Conservation (phyloP, 2,888 invertebrate species). For the Himalopsyche tibetana region DNA sequence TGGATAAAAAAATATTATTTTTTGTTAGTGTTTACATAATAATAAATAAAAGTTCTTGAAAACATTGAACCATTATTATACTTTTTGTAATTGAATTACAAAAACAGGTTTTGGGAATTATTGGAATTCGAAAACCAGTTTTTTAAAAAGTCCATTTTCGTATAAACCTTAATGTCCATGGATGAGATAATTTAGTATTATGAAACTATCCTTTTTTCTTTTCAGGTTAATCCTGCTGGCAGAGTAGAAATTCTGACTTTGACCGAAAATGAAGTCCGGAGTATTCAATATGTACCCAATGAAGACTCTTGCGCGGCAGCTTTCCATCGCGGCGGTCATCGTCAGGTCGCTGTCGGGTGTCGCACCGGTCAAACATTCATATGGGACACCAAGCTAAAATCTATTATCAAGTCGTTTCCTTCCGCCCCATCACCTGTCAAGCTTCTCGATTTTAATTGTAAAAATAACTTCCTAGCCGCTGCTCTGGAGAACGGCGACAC, state of each 20-base stretch:
- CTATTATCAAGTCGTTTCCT: slow-evolving; percentile 74
- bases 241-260: slow-evolving; percentile 73
- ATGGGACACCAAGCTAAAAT: slow-evolving; percentile 76
- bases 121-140: too few species aligned
- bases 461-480: slow-evolving; percentile 75
- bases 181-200: neutral
- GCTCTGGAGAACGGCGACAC: slow-evolving; percentile 76
- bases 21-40: too few species aligned
- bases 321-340: slow-evolving; percentile 75
- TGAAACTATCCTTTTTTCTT: slow-evolving; percentile 62
- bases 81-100: too few species aligned
- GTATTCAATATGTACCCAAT: slow-evolving; percentile 74
- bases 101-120: too few species aligned
- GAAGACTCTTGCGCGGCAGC: slow-evolving; percentile 75
- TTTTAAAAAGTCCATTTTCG: too few species aligned
- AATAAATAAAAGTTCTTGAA: too few species aligned
- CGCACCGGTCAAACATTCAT: slow-evolving; percentile 74
- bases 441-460: slow-evolving; percentile 74
- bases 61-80: too few species aligned
- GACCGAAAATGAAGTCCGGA: slow-evolving; percentile 73
- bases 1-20: too few species aligned
- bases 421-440: slow-evolving; percentile 72
- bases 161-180: too few species aligned
- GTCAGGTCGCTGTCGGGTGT: slow-evolving; percentile 74
- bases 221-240: slow-evolving; percentile 75